Percentiles rank a stretch among this genome's conserved stretches.
Conservation (phyloP, 2,797 vertebrate genomes). For the Mormyrops attenuatus region DNA sequence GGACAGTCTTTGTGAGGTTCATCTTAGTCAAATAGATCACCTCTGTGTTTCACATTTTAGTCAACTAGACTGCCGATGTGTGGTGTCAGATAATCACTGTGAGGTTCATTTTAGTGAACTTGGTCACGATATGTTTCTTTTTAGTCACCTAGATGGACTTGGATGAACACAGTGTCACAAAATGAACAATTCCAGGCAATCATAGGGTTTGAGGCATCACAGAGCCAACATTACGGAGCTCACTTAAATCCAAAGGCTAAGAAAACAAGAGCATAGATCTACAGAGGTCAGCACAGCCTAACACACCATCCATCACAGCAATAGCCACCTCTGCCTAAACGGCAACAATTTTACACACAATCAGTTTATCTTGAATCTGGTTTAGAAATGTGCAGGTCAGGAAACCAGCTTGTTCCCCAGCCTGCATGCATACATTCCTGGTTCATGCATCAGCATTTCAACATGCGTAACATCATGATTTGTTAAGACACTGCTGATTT, state of each 20-base stretch:
- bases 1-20: not conserved
- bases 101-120: not conserved
- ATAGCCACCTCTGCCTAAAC: not conserved
- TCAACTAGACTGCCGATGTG: not conserved
- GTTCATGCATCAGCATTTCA: constrained; percentile 8
- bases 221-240: not conserved
- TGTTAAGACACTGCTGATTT: not conserved
- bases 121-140: not conserved
- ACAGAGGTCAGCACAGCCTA: not conserved
- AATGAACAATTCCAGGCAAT: not conserved
- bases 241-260: not conserved
- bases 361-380: not conserved
- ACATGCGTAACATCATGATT: not conserved
- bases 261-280: not conserved
- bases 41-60: not conserved
- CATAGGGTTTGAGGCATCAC: not conserved
- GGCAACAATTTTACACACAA: not conserved
- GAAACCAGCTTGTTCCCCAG: not conserved
- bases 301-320: not conserved
- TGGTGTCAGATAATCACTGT: not conserved
- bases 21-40: not conserved
- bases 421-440: not conserved
- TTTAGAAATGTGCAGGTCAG: not conserved
- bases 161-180: not conserved
- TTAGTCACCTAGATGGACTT: not conserved